Percentiles rank a stretch among this genome's conserved stretches.
Evolutionary conservation across 2,113 vertebrate species (phyloP).

Genomic region (Uropsilus gracilis): DNA sequence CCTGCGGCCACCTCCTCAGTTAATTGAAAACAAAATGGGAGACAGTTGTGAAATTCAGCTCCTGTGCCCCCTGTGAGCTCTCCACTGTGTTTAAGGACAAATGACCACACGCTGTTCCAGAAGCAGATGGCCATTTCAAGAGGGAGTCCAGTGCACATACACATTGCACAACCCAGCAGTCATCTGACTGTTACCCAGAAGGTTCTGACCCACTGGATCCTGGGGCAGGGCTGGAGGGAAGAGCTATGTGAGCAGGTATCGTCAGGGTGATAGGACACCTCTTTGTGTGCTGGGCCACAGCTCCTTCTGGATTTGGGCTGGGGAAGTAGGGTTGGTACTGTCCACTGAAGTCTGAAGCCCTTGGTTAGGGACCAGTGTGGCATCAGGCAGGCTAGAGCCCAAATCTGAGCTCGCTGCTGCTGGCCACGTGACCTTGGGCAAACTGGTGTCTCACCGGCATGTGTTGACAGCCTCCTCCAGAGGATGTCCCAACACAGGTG

Average conservation of each 20-base stretch:
- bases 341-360: background rate
- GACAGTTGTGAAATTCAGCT: conserved; percentile 69
- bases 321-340: background rate
- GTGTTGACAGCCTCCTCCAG: background rate
- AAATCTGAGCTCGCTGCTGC: too few species aligned
- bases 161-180: conserved; percentile 74
- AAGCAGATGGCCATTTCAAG: background rate
- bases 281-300: accelerated
- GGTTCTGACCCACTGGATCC: background rate
- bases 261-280: accelerated
- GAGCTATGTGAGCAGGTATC: background rate
- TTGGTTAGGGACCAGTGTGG: background rate
- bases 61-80: background rate
- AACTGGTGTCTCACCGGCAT: background rate
- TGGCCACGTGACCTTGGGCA: background rate
- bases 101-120: background rate
- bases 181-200: background rate
- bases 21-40: conserved; percentile 59
- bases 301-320: too few species aligned
- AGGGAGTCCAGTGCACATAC: background rate
- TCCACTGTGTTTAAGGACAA: conserved; percentile 74
- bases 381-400: too few species aligned
- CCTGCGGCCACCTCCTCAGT: conserved; percentile 14
- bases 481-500: background rate
- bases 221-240: background rate